These are phyloP conservation scores for Procavia capensis DNA, from an alignment of 2,113 vertebrate species.

Conservation along the genomic window DNA sequence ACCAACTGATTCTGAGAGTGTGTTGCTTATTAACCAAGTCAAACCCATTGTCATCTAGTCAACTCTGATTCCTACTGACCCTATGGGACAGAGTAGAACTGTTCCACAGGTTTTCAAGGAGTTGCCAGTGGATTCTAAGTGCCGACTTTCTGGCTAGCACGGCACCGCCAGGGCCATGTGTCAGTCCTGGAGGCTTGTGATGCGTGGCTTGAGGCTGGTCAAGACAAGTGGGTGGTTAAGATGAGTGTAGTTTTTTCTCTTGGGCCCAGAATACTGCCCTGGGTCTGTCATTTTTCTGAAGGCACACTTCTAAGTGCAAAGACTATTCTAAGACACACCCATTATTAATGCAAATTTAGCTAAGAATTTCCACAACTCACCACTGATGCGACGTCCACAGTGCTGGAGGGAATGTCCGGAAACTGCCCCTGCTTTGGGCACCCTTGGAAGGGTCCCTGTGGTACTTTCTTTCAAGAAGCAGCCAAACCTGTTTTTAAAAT, in stretches of 20 bases:
- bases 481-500: conserved; percentile 86
- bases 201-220: neutral
- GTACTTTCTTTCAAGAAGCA: conserved; percentile 88
- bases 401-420: conserved; percentile 90
- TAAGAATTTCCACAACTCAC: conserved; percentile 79
- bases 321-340: neutral
- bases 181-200: neutral
- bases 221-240: neutral
- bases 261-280: fast-evolving
- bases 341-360: neutral
- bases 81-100: too few species aligned
- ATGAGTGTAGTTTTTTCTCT: neutral
- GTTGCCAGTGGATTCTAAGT: too few species aligned
- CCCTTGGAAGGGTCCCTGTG: conserved; percentile 81
- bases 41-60: too few species aligned
- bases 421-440: conserved; percentile 72
- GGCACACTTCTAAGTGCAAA: neutral
- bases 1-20: neutral
- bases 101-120: too few species aligned
- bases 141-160: too few species aligned
- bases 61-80: too few species aligned
- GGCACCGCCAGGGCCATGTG: too few species aligned
- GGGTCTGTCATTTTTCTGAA: neutral
- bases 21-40: too few species aligned
- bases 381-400: conserved; percentile 82